Conservation (phyloP, 2,888 invertebrate species). For the Buathra laborator region DNA sequence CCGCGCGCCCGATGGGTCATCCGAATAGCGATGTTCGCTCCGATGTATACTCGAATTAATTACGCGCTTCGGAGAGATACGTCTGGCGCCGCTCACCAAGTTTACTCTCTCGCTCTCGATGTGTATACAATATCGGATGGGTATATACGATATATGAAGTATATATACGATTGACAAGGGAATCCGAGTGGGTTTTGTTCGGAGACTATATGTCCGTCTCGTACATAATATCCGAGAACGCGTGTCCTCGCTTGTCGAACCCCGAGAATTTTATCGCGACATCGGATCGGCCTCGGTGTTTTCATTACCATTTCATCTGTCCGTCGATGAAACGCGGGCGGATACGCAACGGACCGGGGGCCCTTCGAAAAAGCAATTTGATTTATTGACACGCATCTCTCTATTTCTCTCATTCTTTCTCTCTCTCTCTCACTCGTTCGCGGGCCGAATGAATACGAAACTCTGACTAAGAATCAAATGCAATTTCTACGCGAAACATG, state of each 20-base stretch:
- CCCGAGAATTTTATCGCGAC: conserved; percentile 83
- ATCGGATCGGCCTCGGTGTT: conserved; percentile 81
- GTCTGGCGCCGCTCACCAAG: conserved; percentile 24
- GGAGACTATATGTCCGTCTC: conserved; percentile 64
- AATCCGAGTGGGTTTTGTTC: conserved; percentile 66
- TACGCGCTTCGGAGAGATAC: conserved; percentile 40
- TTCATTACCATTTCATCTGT: conserved; percentile 83
- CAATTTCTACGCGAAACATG: conserved; percentile 47
- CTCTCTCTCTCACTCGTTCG: too few relatives aligned
- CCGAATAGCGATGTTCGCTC: conserved; percentile 46
- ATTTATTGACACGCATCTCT: conserved; percentile 78
- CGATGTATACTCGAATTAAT: conserved; percentile 61
- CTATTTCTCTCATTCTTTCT: not conserved
- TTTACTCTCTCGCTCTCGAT: not conserved
- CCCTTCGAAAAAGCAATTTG: conserved; percentile 80
- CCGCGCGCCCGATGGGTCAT: conserved; percentile 40
- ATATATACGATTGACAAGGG: conserved; percentile 57
- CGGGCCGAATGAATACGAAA: conserved; percentile 16
- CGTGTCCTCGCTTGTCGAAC: conserved; percentile 78
- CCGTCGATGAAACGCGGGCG: conserved; percentile 67
- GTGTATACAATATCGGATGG: not conserved
- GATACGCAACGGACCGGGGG: conserved; percentile 5
- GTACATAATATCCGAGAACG: conserved; percentile 73
- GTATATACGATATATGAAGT: conserved; percentile 38
- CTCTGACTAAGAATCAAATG: not conserved